Base-by-base conservation (phyloP, 2,113 vertebrate species). In the Siniperca chuatsi region DNA sequence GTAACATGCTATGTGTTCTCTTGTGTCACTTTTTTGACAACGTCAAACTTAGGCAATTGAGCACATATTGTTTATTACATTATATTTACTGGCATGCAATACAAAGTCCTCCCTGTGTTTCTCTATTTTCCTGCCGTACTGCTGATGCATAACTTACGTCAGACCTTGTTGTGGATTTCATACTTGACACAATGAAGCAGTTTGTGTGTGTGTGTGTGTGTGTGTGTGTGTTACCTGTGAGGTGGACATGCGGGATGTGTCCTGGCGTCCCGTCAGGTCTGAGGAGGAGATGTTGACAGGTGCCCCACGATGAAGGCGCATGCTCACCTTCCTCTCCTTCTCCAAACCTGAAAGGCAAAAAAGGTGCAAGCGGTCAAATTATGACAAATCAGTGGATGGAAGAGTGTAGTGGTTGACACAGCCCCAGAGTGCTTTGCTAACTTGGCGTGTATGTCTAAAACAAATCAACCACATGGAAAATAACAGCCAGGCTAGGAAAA, bases 271-370 rank as follows among this genome's bases (percentile, higher is more conserved):
- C 0, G 98, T 99, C 94, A 99, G 95, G 91, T 99, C 98, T 46
- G 98, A 99, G 0, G 98, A 99, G 8, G 98, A 99, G 87, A 99
- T 96, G 94, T 99, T 99, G 91, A 98, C 97, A 0, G 98, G 97
- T 42, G 98, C 97, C 42, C 98, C 97, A 0, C 98, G 97, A 95
- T 99, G 98, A 95, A 99, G 95, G 87, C 98, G 95, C 98, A 99
- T 98, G 94, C 98, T 98, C 91, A 99, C 98, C 95, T 99, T 99
- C 92, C 98, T 95, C 94, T 99, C 98, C 62, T 98, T 95, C 80
- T 99, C 98, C 96, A 97, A 94, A 85, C 98, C 97, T 40, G 95
- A 95, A 33, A 96, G 93, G 68, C 29, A 81, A 0, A 95, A 70
- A 23, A 23, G 23, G 1, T 93, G 50, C 95, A 92, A 71, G 94